These are phyloP conservation scores for Tetrapedia diversipes DNA, from an alignment of 2,888 invertebrate species.

Conservation along the genomic window DNA sequence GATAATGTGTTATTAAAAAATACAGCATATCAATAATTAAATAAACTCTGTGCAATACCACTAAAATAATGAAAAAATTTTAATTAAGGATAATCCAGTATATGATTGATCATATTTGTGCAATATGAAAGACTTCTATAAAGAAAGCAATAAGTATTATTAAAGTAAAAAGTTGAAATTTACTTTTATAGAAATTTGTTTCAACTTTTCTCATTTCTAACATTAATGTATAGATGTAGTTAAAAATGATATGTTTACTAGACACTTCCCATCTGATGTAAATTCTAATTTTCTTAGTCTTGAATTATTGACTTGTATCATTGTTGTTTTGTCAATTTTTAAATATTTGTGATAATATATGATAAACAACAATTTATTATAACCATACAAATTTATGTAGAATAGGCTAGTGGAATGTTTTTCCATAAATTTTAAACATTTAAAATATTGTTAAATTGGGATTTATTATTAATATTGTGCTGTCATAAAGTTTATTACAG, in stretches of 20 bases:
- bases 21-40: constrained; percentile 28
- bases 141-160: constrained; percentile 15
- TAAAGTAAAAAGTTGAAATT: constrained; percentile 10
- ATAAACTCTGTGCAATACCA: constrained; percentile 43
- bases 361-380: constrained; percentile 24
- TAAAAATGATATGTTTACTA: constrained; percentile 11
- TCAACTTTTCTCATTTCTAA: constrained; percentile 6
- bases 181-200: constrained; percentile 14
- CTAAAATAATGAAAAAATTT: constrained; percentile 29
- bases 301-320: constrained; percentile 10
- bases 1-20: constrained; percentile 17
- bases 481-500: constrained; percentile 37
- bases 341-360: constrained; percentile 17
- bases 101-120: constrained; percentile 56
- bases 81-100: constrained; percentile 47
- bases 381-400: constrained; percentile 42
- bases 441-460: constrained; percentile 31
- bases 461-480: too few relatives aligned
- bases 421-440: constrained; percentile 31
- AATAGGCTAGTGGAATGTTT: constrained; percentile 42
- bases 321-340: constrained; percentile 21
- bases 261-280: constrained; percentile 23
- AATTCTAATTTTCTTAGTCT: constrained; percentile 20
- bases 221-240: constrained; percentile 28
- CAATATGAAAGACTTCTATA: constrained; percentile 28